Evolutionary conservation across 2,797 vertebrate genomes (phyloP).

Genomic region (Podarcis siculus): DNA sequence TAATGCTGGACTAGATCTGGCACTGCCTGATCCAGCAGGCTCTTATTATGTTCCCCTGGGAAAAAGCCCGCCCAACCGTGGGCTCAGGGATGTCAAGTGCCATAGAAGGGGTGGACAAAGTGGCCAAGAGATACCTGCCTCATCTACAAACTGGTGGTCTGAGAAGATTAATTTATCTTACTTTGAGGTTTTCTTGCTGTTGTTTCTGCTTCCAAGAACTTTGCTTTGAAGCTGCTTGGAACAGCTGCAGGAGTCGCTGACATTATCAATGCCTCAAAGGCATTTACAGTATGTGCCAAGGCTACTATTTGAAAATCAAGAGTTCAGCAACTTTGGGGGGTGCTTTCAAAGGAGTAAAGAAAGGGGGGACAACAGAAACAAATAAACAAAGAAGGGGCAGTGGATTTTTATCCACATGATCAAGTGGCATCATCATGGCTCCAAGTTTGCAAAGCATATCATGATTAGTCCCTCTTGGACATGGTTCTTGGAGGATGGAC

Average conservation of each 20-base stretch:
- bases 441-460: not conserved
- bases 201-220: not conserved
- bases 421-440: not conserved
- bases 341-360: not conserved
- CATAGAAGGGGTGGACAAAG: not conserved
- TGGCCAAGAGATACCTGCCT: too few relatives aligned
- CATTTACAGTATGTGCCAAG: not conserved
- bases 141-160: not conserved
- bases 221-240: conserved; percentile 3
- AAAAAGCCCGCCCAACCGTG: too few relatives aligned
- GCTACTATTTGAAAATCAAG: not conserved
- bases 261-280: not conserved
- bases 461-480: not conserved
- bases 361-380: not conserved
- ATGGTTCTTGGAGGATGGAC: not conserved
- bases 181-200: not conserved
- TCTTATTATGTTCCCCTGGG: too few relatives aligned
- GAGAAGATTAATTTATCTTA: not conserved
- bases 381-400: not conserved
- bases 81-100: too few relatives aligned
- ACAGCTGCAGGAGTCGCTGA: not conserved
- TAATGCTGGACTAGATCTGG: not conserved
- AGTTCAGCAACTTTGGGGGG: not conserved
- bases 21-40: not conserved
- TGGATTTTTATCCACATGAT: not conserved